Evolutionary conservation across 2,888 invertebrate species (phyloP).

Genomic region (Pycnomerus fuliginosus): DNA sequence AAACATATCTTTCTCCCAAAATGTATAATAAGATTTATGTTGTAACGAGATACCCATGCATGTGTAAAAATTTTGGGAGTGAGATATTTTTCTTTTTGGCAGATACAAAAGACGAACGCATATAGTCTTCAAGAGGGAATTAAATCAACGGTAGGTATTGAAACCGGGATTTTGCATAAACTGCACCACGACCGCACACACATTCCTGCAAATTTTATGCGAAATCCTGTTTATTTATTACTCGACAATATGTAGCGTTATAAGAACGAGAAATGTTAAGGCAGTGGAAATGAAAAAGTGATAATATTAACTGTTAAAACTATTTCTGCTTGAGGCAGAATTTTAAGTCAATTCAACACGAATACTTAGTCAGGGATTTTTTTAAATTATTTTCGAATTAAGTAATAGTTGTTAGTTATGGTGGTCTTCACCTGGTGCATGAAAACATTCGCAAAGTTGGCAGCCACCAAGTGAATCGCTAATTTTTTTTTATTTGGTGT

Average conservation of each 20-base stretch:
- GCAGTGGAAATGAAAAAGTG: constrained; percentile 7
- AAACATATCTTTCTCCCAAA: constrained; percentile 50
- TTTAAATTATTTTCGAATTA: constrained; percentile 18
- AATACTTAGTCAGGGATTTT: constrained; percentile 41
- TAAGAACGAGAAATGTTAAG: constrained; percentile 25
- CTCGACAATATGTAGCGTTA: constrained; percentile 18
- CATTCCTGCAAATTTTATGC: not conserved
- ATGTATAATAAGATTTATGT: constrained; percentile 45
- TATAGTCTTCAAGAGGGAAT: constrained; percentile 50
- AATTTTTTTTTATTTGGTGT: constrained; percentile 14
- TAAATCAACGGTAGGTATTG: constrained; percentile 28
- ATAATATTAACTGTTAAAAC: constrained; percentile 11
- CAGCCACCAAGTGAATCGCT: too few relatives aligned
- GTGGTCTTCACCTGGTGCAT: not conserved
- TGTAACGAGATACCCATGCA: constrained; percentile 51
- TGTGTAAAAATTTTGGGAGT: constrained; percentile 49
- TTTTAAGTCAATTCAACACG: constrained; percentile 42
- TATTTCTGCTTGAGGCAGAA: constrained; percentile 25
- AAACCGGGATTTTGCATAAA: constrained; percentile 14
- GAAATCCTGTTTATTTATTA: constrained; percentile 13
- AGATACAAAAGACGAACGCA: constrained; percentile 77
- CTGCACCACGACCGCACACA: constrained; percentile 3
- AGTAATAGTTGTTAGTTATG: not conserved
- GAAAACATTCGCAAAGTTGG: too few relatives aligned
- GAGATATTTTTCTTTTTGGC: constrained; percentile 62